These are phyloP conservation scores for Eumeta japonica DNA, from an alignment of 1,140 invertebrate genomes.

Conservation along the genomic window DNA sequence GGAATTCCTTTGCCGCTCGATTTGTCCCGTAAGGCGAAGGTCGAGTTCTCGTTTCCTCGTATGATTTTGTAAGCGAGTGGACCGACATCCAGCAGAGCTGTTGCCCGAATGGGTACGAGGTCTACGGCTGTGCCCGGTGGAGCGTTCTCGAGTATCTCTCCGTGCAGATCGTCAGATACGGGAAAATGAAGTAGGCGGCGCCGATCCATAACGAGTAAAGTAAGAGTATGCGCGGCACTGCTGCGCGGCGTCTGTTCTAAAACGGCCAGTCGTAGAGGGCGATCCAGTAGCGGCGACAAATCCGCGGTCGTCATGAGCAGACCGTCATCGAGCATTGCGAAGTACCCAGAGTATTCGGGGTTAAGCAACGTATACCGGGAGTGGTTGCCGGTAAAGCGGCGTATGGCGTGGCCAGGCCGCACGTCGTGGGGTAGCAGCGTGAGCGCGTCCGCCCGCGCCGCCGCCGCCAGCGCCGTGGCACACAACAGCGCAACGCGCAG, in stretches of 20 bases:
- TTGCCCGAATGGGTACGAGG: constrained; percentile 66
- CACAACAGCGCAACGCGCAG: constrained; percentile 27
- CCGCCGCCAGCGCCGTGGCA: constrained; percentile 23
- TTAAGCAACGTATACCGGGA: constrained; percentile 70
- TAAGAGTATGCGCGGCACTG: constrained; percentile 76
- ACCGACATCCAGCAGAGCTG: constrained; percentile 51
- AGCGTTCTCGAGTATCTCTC: constrained; percentile 75
- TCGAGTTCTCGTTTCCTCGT: constrained; percentile 67
- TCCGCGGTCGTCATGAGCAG: constrained; percentile 88
- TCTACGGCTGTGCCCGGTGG: constrained; percentile 67
- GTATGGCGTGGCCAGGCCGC: constrained; percentile 81
- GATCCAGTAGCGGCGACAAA: constrained; percentile 74
- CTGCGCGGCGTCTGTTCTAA: constrained; percentile 76
- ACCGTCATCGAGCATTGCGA: constrained; percentile 83
- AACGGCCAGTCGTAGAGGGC: constrained; percentile 76
- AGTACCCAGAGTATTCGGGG: constrained; percentile 77
- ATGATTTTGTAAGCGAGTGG: constrained; percentile 77
- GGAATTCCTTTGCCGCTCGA: constrained; percentile 51
- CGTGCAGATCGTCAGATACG: constrained; percentile 59
- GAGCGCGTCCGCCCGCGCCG: constrained; percentile 29
- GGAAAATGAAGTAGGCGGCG: constrained; percentile 77
- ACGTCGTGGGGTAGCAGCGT: constrained; percentile 78
- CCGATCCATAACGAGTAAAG: constrained; percentile 79
- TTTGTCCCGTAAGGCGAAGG: constrained; percentile 70
- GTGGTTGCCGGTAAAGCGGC: constrained; percentile 63